Conservation (phyloP, 2,888 invertebrate species). For the Agelastica alni region DNA sequence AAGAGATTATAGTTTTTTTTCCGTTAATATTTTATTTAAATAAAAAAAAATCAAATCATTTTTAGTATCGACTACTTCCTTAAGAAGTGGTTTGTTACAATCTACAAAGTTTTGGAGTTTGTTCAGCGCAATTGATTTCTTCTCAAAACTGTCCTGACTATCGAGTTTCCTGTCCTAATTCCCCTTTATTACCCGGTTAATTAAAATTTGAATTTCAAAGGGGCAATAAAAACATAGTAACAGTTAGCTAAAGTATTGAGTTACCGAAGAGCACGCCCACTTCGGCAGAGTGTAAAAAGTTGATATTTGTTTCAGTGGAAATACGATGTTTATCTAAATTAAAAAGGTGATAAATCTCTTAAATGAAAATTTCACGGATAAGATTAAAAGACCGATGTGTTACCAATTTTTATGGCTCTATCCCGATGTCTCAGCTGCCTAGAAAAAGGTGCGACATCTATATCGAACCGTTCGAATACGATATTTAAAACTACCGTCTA, state of each 20-base stretch:
- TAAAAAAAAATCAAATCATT: too few species aligned
- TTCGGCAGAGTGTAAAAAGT: conserved; percentile 5
- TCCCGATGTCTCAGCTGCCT: neutral
- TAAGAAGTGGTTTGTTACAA: too few species aligned
- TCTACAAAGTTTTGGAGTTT: too few species aligned
- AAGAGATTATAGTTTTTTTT: too few species aligned
- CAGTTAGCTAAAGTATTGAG: conserved; percentile 2
- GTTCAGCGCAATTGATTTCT: too few species aligned
- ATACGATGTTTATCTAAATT: conserved; percentile 7
- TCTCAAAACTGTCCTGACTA: too few species aligned
- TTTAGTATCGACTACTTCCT: too few species aligned
- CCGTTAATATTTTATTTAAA: too few species aligned
- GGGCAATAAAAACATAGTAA: conserved; percentile 5
- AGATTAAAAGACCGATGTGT: conserved; percentile 9
- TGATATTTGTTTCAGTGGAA: conserved; percentile 1
- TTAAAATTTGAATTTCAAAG: conserved; percentile 1
- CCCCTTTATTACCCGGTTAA: conserved; percentile 1
- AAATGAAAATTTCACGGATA: conserved; percentile 8
- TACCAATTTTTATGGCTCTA: conserved; percentile 7
- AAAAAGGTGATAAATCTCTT: conserved; percentile 5
- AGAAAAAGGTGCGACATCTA: conserved; percentile 10
- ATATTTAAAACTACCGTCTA: too few species aligned
- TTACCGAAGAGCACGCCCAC: conserved; percentile 1
- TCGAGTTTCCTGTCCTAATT: too few species aligned
- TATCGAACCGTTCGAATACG: too few species aligned